A percentile compares a stretch with the other conserved stretches of the same genome.
phyloP scores from a whole-genome alignment of 2,797 vertebrate genomes.

The Cheirogaleus major region DNA sequence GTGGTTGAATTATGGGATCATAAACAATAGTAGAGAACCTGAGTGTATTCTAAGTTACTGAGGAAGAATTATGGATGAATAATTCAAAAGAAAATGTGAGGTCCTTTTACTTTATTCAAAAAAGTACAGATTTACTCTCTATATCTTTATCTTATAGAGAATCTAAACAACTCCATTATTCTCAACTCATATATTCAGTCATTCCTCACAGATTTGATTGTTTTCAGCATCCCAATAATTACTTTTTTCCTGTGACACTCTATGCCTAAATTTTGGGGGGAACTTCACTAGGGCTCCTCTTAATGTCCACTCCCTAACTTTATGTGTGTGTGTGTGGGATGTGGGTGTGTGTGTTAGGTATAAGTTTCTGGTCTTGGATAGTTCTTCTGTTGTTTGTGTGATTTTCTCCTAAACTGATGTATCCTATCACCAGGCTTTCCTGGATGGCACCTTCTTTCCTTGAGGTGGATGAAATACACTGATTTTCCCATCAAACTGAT shows the following conservation, averaged over 20 bases:
- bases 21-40: slow-evolving; percentile 10
- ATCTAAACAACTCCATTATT: slow-evolving; percentile 16
- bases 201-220: background rate
- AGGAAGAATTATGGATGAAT: slow-evolving; percentile 6
- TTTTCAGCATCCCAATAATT: slow-evolving; percentile 18
- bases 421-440: background rate
- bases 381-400: slow-evolving; percentile 18
- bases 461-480: background rate
- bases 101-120: slow-evolving; percentile 37
- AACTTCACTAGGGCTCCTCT: background rate
- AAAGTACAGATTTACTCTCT: background rate
- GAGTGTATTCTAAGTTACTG: slow-evolving; percentile 48
- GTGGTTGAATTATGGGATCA: slow-evolving; percentile 40
- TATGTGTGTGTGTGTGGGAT: background rate
- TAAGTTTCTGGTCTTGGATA: slow-evolving; percentile 33
- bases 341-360: background rate
- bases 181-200: slow-evolving; percentile 6
- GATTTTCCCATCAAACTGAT: slow-evolving; percentile 4
- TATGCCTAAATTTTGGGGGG: background rate
- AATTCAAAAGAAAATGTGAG: slow-evolving; percentile 33
- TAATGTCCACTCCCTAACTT: background rate
- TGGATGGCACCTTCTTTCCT: slow-evolving; percentile 10
- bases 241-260: background rate
- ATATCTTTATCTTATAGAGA: slow-evolving; percentile 27
- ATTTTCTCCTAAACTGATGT: slow-evolving; percentile 34